Percentiles rank a stretch among this genome's conserved stretches.
Conservation (phyloP, 2,113 vertebrate species). For the Procavia capensis region DNA sequence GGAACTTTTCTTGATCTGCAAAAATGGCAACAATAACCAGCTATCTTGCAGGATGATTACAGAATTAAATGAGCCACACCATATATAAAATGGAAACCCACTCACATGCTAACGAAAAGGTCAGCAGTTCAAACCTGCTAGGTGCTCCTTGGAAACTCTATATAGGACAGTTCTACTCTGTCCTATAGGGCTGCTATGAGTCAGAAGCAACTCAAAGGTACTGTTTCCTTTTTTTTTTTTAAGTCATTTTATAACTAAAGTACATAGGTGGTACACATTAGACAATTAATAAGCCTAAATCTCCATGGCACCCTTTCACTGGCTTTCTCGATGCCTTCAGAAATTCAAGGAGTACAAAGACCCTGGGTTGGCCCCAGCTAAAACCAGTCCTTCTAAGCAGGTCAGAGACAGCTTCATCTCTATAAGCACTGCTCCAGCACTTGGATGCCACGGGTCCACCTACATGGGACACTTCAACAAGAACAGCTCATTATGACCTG, state of each 20-base stretch:
- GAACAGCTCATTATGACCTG: not conserved
- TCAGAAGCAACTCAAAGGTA: too few relatives aligned
- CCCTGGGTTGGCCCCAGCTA: not conserved
- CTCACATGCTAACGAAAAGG: too few relatives aligned
- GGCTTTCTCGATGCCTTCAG: not conserved
- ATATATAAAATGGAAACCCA: constrained; percentile 26
- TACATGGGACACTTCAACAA: not conserved
- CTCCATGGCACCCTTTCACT: not conserved
- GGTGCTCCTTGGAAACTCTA: too few relatives aligned
- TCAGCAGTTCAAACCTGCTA: too few relatives aligned
- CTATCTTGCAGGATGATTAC: not conserved
- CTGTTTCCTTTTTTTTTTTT: too few relatives aligned
- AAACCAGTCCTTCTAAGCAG: not conserved
- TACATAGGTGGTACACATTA: not conserved
- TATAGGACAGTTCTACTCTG: too few relatives aligned
- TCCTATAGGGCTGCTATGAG: too few relatives aligned
- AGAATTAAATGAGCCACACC: constrained; percentile 31
- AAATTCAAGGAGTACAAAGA: not conserved
- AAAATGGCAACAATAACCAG: constrained; percentile 31
- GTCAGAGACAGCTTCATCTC: not conserved
- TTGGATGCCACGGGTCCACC: not conserved
- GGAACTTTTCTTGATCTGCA: not conserved
- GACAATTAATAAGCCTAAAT: not conserved
- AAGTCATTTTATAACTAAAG: too few relatives aligned
- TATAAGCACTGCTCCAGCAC: not conserved